A percentile compares a stretch with the other conserved stretches of the same genome.
Evolutionary conservation across 2,888 invertebrate species (phyloP).

Genomic region (Cyclophora punctaria): DNA sequence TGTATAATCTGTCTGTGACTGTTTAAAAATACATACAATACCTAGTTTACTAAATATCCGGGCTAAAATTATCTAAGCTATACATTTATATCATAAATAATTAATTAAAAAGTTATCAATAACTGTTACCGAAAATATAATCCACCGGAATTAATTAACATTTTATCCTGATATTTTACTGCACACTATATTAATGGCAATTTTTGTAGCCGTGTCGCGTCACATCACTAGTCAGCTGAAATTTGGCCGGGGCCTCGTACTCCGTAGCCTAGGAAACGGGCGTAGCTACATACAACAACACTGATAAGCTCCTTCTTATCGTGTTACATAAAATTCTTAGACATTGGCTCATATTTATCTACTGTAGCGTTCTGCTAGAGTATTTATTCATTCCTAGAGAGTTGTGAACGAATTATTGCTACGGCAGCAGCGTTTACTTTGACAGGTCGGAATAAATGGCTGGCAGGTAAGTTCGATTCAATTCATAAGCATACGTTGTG

Average conservation of each 20-base stretch:
- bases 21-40: too few species aligned
- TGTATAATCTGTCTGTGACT: too few species aligned
- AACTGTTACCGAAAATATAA: too few species aligned
- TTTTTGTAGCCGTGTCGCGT: too few species aligned
- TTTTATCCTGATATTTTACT: too few species aligned
- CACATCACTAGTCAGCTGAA: constrained; percentile 24
- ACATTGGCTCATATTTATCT: neutral
- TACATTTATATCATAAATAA: too few species aligned
- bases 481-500: constrained; percentile 16
- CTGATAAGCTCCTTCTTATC: constrained; percentile 50
- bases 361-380: neutral
- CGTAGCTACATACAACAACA: constrained; percentile 72
- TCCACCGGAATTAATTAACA: too few species aligned
- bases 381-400: neutral
- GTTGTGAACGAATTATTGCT: constrained; percentile 7
- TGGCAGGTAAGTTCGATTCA: constrained; percentile 57
- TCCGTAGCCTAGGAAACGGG: constrained; percentile 74
- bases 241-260: constrained; percentile 36
- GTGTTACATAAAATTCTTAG: constrained; percentile 51
- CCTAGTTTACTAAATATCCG: too few species aligned
- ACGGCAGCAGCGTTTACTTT: constrained; percentile 40
- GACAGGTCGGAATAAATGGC: constrained; percentile 59
- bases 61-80: too few species aligned
- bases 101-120: too few species aligned
- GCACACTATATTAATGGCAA: too few species aligned